Percentiles rank a stretch among this genome's conserved stretches.
Evolutionary conservation across 2,797 vertebrate genomes (phyloP).

Genomic region (Pangasius larnaudii): DNA sequence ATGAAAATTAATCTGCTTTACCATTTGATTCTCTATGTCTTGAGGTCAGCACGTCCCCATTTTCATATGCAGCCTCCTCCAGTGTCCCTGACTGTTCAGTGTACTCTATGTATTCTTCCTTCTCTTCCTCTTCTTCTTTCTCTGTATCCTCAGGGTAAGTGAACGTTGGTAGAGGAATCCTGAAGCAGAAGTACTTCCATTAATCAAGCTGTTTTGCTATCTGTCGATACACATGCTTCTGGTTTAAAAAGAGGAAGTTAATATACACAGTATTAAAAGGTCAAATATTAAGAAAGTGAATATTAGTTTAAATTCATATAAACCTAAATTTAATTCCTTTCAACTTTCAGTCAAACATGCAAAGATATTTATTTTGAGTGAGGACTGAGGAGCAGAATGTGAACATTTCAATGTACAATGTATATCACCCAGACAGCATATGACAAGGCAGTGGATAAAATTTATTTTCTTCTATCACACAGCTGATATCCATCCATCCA

Average conservation of each 20-base stretch:
- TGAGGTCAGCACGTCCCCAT: not conserved
- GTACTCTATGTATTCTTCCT: slow-evolving; percentile 45
- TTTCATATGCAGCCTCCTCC: not conserved
- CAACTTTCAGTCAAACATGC: not conserved
- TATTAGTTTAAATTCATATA: not conserved
- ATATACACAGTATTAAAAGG: no score
- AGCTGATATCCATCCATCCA: no score
- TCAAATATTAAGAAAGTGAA: no score
- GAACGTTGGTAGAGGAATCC: not conserved
- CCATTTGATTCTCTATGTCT: slow-evolving; percentile 28
- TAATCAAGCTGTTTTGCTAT: not conserved
- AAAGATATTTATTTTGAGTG: not conserved
- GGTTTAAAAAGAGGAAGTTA: not conserved
- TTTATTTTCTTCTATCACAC: no score
- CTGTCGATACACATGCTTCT: not conserved
- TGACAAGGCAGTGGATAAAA: not conserved
- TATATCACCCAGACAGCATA: not conserved
- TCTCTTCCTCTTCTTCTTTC: not conserved
- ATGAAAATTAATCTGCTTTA: not conserved
- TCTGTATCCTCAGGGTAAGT: slow-evolving; percentile 43
- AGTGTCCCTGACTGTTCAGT: slow-evolving; percentile 48
- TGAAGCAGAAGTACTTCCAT: not conserved
- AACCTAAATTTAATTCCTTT: not conserved
- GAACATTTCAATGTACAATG: no score
- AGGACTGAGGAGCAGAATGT: not conserved